Base-by-base conservation (phyloP, 2,113 vertebrate species). In the Pangasianodon gigas region DNA sequence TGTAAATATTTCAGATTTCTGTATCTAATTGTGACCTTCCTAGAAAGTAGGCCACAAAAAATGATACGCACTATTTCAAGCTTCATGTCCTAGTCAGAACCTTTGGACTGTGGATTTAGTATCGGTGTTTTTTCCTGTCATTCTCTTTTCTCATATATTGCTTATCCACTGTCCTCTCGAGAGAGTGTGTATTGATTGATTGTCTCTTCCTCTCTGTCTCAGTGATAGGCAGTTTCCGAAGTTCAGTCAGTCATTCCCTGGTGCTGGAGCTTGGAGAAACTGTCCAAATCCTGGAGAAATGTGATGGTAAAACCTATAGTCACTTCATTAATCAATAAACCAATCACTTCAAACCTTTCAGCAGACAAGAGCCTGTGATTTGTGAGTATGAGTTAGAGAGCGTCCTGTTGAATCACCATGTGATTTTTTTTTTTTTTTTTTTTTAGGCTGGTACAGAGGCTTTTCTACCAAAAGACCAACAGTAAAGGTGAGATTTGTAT, bases 181-280 rank as follows among this genome's bases (percentile, higher is more conserved):
- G 24, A 71, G 54, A 6, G 52, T 41, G 26, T 24, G 8, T 74
- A 69, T 13, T 91, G 46, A 79, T 86, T 41, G 32, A 37, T 74
- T 11, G 41, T 90, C 32, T 89, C 3, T 91, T 86, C 91, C 88
- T 85, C 84, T 91, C 51, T 60, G 89, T 58, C 89, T 56, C 91
- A 99, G 98, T 99, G 94, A 98, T 98, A 95, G 98, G 97, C 97
- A 98, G 97, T 95, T 99, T 99, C 96, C 97, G 98, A 92, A 98
- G 97, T 90, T 93, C 97, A 83, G 96, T 97, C 92, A 97, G 97
- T 84, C 98, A 99, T 94, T 97, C 97, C 60, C 96, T 99, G 94
- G 95, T 97, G 85, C 96, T 99, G 96, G 98, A 99, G 96, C 97
- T 99, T 89, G 98, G 98, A 95, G 98, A 99, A 95, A 99, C 97